These are phyloP conservation scores for Eudemis profundana DNA, from an alignment of 2,888 invertebrate species.

Conservation along the genomic window DNA sequence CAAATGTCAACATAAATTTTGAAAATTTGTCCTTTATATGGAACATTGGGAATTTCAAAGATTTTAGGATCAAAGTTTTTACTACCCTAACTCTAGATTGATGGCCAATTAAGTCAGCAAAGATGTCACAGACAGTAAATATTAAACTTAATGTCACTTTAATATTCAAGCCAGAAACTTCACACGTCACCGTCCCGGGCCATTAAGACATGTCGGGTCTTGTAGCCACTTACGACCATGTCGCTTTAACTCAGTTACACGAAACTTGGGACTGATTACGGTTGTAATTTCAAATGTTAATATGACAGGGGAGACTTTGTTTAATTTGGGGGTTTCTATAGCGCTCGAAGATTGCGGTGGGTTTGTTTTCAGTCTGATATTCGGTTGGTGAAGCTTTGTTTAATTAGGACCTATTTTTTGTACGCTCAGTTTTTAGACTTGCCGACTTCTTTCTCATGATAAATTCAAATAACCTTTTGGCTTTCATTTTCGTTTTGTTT, in stretches of 20 bases:
- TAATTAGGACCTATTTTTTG: background rate
- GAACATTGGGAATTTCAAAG: no score
- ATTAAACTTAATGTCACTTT: slow-evolving; percentile 8
- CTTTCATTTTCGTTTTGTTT: background rate
- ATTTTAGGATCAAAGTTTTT: no score
- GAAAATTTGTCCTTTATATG: background rate
- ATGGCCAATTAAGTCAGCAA: background rate
- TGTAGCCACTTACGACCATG: slow-evolving; percentile 40
- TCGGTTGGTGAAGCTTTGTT: background rate
- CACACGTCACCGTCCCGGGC: slow-evolving; percentile 11
- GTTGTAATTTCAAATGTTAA: slow-evolving; percentile 39
- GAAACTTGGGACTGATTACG: slow-evolving; percentile 40
- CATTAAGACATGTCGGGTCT: slow-evolving; percentile 40
- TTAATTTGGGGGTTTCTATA: slow-evolving; percentile 12
- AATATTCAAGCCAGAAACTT: slow-evolving; percentile 14
- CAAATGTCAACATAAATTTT: no score
- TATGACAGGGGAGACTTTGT: slow-evolving; percentile 38
- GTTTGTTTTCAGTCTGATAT: slow-evolving; percentile 17
- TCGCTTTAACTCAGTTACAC: slow-evolving; percentile 36
- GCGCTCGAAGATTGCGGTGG: slow-evolving; percentile 9
- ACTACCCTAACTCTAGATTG: background rate
- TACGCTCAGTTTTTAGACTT: background rate
- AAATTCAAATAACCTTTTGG: no score
- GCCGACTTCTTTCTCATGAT: no score
- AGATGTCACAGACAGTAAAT: background rate